Percentiles rank a stretch among this genome's conserved stretches.
Conservation (phyloP, 2,113 vertebrate genomes). For the Tachysurus vachellii region DNA sequence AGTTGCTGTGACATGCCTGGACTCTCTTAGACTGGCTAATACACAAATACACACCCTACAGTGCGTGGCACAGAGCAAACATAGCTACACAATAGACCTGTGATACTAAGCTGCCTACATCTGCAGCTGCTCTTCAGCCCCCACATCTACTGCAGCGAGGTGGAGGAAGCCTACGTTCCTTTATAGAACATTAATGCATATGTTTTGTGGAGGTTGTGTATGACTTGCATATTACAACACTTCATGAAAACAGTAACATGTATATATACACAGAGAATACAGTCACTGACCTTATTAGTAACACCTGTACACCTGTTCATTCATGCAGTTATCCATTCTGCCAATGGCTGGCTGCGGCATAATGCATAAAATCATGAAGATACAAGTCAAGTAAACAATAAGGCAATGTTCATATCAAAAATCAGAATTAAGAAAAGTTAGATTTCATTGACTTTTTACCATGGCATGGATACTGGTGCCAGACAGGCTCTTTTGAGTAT, state of each 20-base stretch:
- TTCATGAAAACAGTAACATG: background rate
- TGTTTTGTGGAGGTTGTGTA: constrained; percentile 35
- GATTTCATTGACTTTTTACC: background rate
- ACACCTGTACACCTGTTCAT: background rate
- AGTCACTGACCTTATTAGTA: background rate
- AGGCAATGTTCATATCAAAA: background rate
- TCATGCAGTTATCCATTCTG: background rate
- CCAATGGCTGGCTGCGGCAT: background rate
- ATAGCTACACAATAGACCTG: constrained; percentile 56
- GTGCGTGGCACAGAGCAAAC: constrained; percentile 61
- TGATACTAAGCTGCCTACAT: constrained; percentile 45
- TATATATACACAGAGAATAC: constrained; percentile 3
- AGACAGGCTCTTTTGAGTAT: background rate
- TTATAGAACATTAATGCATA: constrained; percentile 33
- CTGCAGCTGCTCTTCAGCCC: constrained; percentile 45
- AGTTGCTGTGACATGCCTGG: constrained; percentile 61
- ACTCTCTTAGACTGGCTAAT: constrained; percentile 18
- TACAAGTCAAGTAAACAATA: background rate
- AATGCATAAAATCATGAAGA: background rate
- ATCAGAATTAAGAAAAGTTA: background rate
- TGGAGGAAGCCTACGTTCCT: constrained; percentile 38
- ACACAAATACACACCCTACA: constrained; percentile 34
- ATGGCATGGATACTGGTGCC: background rate
- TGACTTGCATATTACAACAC: constrained; percentile 14
- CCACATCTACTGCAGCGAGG: constrained; percentile 39